Percentiles rank a stretch among this genome's conserved stretches.
Evolutionary conservation across 1,140 invertebrate species (phyloP).

Genomic region (Belonocnema kinseyi): DNA sequence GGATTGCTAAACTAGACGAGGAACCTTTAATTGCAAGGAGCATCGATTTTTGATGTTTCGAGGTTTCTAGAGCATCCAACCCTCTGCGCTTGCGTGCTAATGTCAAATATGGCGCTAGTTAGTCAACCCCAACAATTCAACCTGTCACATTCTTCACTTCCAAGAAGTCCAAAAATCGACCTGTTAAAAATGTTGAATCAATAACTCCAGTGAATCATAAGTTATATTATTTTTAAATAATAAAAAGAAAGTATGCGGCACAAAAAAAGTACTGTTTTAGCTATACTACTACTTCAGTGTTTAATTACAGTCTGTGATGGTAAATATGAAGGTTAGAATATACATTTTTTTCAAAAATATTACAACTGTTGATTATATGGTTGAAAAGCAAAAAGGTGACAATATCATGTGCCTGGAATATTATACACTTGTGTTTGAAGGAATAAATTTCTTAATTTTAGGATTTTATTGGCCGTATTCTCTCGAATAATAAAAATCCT

Average conservation of each 20-base stretch:
- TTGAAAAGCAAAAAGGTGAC: too few species aligned
- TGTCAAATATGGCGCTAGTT: conserved; percentile 45
- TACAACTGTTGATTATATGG: conserved; percentile 21
- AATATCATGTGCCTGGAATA: too few species aligned
- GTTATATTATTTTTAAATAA: background rate
- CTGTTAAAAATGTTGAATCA: conserved; percentile 14
- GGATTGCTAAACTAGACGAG: background rate
- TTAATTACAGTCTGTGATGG: conserved; percentile 46
- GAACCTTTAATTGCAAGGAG: conserved; percentile 49
- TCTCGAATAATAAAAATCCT: too few species aligned
- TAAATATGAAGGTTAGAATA: conserved; percentile 38
- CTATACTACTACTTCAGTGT: conserved; percentile 42
- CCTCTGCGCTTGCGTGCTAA: conserved; percentile 49
- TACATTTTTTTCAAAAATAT: conserved; percentile 34
- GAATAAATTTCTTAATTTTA: too few species aligned
- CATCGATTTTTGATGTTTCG: conserved; percentile 60
- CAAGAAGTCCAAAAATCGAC: background rate
- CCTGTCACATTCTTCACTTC: conserved; percentile 34
- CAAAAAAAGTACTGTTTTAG: conserved; percentile 36
- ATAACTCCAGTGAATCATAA: background rate
- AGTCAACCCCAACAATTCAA: conserved; percentile 22
- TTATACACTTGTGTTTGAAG: too few species aligned
- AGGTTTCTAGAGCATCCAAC: conserved; percentile 62
- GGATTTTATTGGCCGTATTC: too few species aligned
- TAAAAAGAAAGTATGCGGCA: conserved; percentile 42